Conservation (phyloP, 2,113 vertebrate genomes). For the Accipiter cooperii region DNA sequence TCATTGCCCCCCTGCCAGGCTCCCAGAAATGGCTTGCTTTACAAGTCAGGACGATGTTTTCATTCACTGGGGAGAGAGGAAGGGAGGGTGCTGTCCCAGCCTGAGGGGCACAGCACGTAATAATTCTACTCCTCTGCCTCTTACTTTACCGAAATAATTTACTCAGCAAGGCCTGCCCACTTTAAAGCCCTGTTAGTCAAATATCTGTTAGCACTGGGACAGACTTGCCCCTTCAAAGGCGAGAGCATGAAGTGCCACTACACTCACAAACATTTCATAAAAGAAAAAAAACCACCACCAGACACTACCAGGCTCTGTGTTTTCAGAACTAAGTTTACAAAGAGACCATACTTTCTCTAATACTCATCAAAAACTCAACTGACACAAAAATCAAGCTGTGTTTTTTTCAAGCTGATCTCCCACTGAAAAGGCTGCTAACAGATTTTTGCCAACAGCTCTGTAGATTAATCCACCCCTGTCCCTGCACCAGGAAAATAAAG, state of each 20-base stretch:
- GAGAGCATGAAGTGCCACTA: neutral
- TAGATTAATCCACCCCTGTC: constrained; percentile 11
- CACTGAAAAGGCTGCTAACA: neutral
- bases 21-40: neutral
- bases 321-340: neutral
- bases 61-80: neutral
- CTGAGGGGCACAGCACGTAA: accelerated
- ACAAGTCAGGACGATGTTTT: neutral
- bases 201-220: neutral
- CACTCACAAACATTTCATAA: neutral
- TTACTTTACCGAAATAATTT: neutral
- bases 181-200: neutral
- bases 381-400: neutral
- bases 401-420: neutral
- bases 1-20: neutral
- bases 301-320: neutral
- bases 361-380: neutral
- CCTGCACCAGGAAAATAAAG: neutral
- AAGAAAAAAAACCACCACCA: neutral
- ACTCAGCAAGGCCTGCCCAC: neutral
- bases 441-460: neutral
- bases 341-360: neutral
- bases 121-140: neutral
- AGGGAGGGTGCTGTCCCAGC: neutral
- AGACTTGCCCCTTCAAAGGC: neutral